phyloP scores from a whole-genome alignment of 2,797 vertebrate species.

The Poeciliopsis gracilis region DNA sequence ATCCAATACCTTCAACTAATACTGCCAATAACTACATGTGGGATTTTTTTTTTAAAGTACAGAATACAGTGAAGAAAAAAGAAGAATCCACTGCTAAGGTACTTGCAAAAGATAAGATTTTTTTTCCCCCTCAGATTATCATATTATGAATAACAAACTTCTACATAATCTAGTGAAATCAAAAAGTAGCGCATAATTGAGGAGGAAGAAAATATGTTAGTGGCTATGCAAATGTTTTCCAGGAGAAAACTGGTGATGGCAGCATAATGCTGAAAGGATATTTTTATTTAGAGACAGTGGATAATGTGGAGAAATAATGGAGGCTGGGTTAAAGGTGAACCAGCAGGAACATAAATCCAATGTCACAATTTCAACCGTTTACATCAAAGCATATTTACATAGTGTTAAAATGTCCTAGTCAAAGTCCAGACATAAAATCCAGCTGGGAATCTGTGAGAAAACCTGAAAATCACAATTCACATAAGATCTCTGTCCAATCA shows the following conservation, averaged over 20 bases:
- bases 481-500: background rate
- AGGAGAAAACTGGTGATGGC: background rate
- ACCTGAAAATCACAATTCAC: background rate
- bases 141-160: background rate
- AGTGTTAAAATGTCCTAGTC: background rate
- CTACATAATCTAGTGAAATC: no score
- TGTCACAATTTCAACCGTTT: background rate
- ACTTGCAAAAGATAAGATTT: no score
- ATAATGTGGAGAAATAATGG: background rate
- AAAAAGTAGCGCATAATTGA: no score
- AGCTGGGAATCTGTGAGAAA: background rate
- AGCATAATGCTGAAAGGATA: background rate
- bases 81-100: background rate
- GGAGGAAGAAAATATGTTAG: background rate
- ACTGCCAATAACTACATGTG: background rate
- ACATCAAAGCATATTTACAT: background rate
- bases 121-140: no score
- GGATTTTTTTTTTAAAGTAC: no score
- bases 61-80: background rate
- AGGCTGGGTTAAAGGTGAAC: background rate
- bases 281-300: background rate
- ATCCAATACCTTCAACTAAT: background rate
- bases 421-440: background rate
- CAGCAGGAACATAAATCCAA: background rate
- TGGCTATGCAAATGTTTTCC: background rate